Conservation (phyloP, 1,140 invertebrate species). For the Drosophila tani region DNA sequence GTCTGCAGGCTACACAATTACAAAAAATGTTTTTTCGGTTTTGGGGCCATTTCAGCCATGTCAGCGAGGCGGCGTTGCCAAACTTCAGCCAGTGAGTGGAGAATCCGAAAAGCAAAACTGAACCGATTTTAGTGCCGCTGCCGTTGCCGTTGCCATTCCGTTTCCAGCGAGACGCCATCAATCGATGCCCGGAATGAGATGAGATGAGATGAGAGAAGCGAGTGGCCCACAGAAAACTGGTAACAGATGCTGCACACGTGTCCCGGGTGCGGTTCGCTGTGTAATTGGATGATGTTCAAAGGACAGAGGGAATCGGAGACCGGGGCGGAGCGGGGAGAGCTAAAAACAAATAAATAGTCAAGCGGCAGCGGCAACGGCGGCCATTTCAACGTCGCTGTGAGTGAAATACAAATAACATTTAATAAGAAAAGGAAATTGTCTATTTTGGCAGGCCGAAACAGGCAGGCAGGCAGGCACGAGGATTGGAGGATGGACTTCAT, state of each 20-base stretch:
- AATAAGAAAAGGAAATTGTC: slow-evolving; percentile 83
- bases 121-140: slow-evolving; percentile 47
- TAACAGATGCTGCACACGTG: slow-evolving; percentile 83
- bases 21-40: slow-evolving; percentile 37
- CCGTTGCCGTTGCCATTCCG: slow-evolving; percentile 8
- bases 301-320: slow-evolving; percentile 4
- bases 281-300: slow-evolving; percentile 78
- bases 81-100: slow-evolving; percentile 59
- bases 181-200: slow-evolving; percentile 52
- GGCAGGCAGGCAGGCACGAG: slow-evolving; percentile 13
- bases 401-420: slow-evolving; percentile 83
- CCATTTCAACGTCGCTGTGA: slow-evolving; percentile 57
- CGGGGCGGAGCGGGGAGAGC: slow-evolving; percentile 4
- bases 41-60: slow-evolving; percentile 35
- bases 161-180: slow-evolving; percentile 45
- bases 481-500: slow-evolving; percentile 53
- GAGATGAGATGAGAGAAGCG: slow-evolving; percentile 38
- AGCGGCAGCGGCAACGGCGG: slow-evolving; percentile 55
- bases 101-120: slow-evolving; percentile 16
- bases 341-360: slow-evolving; percentile 80
- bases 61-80: slow-evolving; percentile 58
- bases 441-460: slow-evolving; percentile 58
- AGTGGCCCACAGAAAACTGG: slow-evolving; percentile 57
- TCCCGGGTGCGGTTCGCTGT: slow-evolving; percentile 62
- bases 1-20: slow-evolving; percentile 47